Base-by-base conservation (phyloP, 2,113 vertebrate species). In the Semicossyphus pulcher region DNA sequence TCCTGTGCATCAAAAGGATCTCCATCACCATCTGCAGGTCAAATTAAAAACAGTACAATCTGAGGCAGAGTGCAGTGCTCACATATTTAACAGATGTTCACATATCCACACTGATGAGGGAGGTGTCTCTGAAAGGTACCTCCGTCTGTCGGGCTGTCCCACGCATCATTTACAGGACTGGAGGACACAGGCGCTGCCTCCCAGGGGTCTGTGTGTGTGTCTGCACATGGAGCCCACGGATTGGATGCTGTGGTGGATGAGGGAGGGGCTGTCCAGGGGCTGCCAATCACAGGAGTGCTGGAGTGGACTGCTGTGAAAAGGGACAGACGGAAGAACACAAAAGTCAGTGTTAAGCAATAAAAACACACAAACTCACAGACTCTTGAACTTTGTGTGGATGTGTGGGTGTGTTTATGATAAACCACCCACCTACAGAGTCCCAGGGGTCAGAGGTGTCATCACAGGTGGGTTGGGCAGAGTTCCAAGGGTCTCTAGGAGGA, bases 141-240 rank as follows among this genome's bases (percentile, higher is more conserved):
- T 67, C 45, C 37, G 4, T 89, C 83, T 52, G 76, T 62, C 54
- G 84, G 76, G 72, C 75, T 57, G 89, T 93, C 81, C 92, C 93
- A 39, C 62, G 41, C 2, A 21, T 74, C 26, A 67, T 86, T 2
- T 86, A 87, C 58, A 69, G 88, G 85, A 90, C 86, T 89, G 47
- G 88, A 71, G 44, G 80, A 85, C 56, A 68, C 80, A 81, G 94
- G 93, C 41, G 89, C 89, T 75, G 94, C 88, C 72, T 96, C 94
- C 97, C 96, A 98, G 0, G 93, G 95, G 76, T 95, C 95, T 8
- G 92, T 85, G 63, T 89, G 86, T 0, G 92, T 81, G 65, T 93
- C 91, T 53, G 90, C 76, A 77, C 65, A 78, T 10, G 94, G 90
- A 23, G 87, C 88, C 94, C 93, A 94, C 14, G 90, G 88, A 54